Conservation (phyloP, 2,888 invertebrate genomes). For the Lysandra bellargus region DNA sequence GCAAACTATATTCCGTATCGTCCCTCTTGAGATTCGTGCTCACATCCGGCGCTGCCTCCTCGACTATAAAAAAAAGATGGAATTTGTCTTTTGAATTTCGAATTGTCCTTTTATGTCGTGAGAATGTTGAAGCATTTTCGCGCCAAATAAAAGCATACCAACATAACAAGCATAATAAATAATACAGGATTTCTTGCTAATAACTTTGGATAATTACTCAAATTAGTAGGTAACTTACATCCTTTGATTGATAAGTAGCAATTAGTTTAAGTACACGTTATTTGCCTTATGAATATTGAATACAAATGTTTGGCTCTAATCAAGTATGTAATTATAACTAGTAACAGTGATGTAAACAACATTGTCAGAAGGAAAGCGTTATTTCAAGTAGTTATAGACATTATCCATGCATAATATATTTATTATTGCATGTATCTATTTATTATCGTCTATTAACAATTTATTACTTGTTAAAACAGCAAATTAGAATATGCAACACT, state of each 20-base stretch:
- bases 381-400: not conserved
- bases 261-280: not conserved
- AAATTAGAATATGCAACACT: not conserved
- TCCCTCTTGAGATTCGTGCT: conserved; percentile 58
- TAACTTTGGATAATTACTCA: not conserved
- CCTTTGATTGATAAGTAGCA: not conserved
- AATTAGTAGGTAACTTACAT: not conserved
- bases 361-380: not conserved
- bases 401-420: not conserved
- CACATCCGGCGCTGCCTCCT: conserved; percentile 66
- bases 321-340: not conserved
- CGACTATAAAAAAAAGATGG: conserved; percentile 35
- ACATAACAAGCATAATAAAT: not conserved
- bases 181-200: conserved; percentile 10
- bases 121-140: conserved; percentile 33
- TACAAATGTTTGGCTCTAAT: not conserved
- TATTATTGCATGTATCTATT: not conserved
- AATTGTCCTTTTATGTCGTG: conserved; percentile 24
- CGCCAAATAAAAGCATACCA: not conserved
- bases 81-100: conserved; percentile 34
- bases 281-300: not conserved
- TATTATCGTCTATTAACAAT: too few relatives aligned
- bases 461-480: not conserved
- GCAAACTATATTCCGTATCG: conserved; percentile 55
- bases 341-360: not conserved